A percentile compares a stretch with the other conserved stretches of the same genome.
phyloP scores from a whole-genome alignment of 2,888 invertebrate species.

The Laothoe populi region DNA sequence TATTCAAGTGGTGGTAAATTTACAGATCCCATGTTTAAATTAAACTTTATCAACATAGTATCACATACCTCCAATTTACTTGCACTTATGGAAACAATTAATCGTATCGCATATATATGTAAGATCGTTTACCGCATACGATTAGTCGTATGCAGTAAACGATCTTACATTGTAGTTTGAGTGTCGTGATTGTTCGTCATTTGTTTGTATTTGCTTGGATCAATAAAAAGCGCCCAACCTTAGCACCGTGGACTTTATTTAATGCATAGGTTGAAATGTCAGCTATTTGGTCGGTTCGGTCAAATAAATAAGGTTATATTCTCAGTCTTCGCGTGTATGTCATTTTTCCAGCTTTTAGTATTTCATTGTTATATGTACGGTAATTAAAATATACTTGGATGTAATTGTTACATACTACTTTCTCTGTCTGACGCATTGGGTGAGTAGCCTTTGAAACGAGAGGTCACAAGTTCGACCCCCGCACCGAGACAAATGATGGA shows the following conservation, averaged over 20 bases:
- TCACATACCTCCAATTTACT: no score
- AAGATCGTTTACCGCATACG: no score
- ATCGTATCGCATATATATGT: neutral
- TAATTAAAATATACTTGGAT: neutral
- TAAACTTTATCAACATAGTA: no score
- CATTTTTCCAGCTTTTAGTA: neutral
- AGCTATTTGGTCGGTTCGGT: neutral
- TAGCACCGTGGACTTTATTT: neutral
- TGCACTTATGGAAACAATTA: no score
- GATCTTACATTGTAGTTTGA: neutral
- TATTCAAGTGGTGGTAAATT: no score
- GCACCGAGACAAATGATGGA: no score
- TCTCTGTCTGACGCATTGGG: no score
- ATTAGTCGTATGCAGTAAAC: neutral
- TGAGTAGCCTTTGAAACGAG: no score
- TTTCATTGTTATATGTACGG: conserved; percentile 6
- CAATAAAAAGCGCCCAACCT: neutral
- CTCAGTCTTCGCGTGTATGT: conserved; percentile 2
- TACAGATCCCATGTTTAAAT: no score
- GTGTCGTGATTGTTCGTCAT: neutral
- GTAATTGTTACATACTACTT: neutral
- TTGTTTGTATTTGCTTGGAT: neutral
- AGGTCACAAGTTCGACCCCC: no score
- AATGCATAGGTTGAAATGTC: neutral
- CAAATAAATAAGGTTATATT: neutral